These are phyloP conservation scores for Cyanoderma ruficeps DNA, from an alignment of 2,113 vertebrate species.

Conservation along the genomic window DNA sequence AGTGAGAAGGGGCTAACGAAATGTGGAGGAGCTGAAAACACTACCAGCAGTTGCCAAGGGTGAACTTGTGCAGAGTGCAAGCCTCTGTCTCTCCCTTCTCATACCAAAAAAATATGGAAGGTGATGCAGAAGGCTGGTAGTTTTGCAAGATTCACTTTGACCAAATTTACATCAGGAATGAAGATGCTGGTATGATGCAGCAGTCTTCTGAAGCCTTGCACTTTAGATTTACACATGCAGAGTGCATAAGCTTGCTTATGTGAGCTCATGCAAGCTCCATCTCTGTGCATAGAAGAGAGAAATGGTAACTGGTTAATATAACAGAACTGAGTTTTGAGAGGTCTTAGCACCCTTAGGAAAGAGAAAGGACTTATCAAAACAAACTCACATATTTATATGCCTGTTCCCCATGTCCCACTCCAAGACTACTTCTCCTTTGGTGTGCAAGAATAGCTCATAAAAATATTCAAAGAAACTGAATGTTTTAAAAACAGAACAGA, in stretches of 20 bases:
- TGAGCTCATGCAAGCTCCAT: background rate
- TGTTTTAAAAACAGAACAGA: conserved; percentile 60
- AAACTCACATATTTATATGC: conserved; percentile 28
- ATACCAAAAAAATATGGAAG: background rate
- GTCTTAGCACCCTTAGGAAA: background rate
- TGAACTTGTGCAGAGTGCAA: background rate
- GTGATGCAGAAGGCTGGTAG: background rate
- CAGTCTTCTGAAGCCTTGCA: background rate
- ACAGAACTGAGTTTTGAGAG: background rate
- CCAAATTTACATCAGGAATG: background rate
- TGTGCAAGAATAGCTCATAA: conserved; percentile 40
- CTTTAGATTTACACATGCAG: background rate
- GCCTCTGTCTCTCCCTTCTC: background rate
- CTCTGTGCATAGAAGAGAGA: background rate
- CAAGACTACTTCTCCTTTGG: conserved; percentile 6
- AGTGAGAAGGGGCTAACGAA: background rate
- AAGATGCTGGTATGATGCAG: background rate
- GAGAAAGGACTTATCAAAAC: background rate
- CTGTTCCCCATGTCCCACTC: conserved; percentile 9
- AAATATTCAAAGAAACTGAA: conserved; percentile 23
- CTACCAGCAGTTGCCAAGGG: background rate
- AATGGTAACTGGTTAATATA: background rate
- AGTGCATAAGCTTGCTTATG: background rate
- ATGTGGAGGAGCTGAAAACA: background rate
- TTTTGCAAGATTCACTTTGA: background rate